Conservation (phyloP, 2,113 vertebrate species). For the Ahaetulla prasina region DNA sequence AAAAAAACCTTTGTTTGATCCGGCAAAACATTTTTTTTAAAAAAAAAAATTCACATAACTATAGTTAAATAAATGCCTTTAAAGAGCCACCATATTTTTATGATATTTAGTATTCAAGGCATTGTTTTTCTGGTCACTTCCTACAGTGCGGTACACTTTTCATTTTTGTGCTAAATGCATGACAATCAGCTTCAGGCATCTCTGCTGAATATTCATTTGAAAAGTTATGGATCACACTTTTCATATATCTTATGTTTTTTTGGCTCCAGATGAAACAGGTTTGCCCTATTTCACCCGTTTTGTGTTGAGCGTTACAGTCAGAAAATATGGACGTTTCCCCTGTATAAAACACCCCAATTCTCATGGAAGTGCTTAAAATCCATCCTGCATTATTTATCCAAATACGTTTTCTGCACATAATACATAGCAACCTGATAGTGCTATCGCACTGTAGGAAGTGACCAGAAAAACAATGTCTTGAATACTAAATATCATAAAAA, state of each 20-base stretch:
- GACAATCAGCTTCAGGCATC: not conserved
- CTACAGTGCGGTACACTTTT: not conserved
- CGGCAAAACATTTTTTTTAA: not conserved
- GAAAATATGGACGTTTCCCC: constrained; percentile 34
- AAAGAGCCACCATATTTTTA: not conserved
- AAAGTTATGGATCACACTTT: constrained; percentile 42
- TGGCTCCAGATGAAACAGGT: constrained; percentile 10
- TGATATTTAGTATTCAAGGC: not conserved
- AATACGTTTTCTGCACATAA: too few species aligned
- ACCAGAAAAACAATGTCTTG: too few species aligned
- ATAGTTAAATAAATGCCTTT: not conserved
- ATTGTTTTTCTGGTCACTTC: not conserved
- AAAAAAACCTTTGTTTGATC: not conserved
- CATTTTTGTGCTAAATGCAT: not conserved
- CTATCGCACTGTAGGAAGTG: too few species aligned
- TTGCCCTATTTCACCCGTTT: constrained; percentile 37
- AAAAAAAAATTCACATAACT: too few species aligned
- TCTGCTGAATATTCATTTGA: constrained; percentile 16
- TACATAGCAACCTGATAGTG: too few species aligned
- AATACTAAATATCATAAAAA: too few species aligned
- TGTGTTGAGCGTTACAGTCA: constrained; percentile 39
- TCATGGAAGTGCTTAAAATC: constrained; percentile 41
- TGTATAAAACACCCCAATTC: constrained; percentile 39
- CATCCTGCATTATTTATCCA: not conserved
- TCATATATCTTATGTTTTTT: constrained; percentile 48